Evolutionary conservation across 2,797 vertebrate genomes (phyloP), one percentile per base, ranked within the genome.

Genomic region (Melanotaenia parkinsoni): DNA sequence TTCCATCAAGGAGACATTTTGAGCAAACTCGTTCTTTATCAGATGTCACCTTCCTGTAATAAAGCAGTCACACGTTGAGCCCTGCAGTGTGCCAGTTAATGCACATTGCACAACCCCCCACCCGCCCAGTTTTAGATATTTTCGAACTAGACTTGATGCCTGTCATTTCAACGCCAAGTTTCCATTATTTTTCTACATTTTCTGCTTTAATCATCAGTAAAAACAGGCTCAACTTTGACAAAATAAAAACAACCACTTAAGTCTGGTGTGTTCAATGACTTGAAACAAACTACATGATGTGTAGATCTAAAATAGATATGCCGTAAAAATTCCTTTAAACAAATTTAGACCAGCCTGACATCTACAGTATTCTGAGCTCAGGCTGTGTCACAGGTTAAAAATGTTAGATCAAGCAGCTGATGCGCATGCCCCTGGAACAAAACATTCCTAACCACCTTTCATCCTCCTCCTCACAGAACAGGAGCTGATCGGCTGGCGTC

Each of bases 401-500:
- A 82, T 66, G 68, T 76, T 54, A 30, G 28, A 63, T 58, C 16
- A 58, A 6, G 37, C 38, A 16, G 33, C 50, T 50, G 33, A 63
- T 76, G 60, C 13, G 3, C 43, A 53, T 64, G 6, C 38, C 69
- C 47, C 14, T 6, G 20, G 51, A 0, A 1, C 16, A 62, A 24
- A 10, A 24, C 43, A 76, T 74, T 53, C 60, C 61, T 58, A 38
- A 14, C 32, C 20, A 16, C 10, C 22, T 7, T 37, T 32, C 37
- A 32, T 4, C 3, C 32, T 40, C 18, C 16, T 0, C 24, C 28
- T 92, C 83, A 91, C 45, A 90, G 79, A 26, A 70, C 82, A n/a
- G 88, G 85, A 26, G 76, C 69, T 0, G 83, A 89, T 37, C 72
- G 72, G 3, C 81, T 84, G 1, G 76, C 88, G 20, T 91, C 84